These are phyloP conservation scores for Callitettix versicolor DNA, from an alignment of 1,140 invertebrate genomes.

Conservation along the genomic window DNA sequence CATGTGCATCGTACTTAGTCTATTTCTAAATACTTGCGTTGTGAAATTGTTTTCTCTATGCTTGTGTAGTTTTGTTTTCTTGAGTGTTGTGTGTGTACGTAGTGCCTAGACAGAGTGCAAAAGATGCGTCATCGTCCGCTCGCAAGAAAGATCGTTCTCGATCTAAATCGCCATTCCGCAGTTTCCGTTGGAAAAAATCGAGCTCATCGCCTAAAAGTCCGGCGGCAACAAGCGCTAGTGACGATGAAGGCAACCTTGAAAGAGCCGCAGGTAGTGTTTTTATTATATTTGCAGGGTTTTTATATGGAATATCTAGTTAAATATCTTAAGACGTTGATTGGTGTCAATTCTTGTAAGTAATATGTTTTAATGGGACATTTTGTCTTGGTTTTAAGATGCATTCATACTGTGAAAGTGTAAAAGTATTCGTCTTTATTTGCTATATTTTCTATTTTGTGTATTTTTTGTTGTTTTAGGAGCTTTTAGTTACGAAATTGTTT, in stretches of 20 bases:
- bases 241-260: constrained; percentile 58
- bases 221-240: constrained; percentile 52
- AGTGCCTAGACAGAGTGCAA: constrained; percentile 14
- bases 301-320: too few species aligned
- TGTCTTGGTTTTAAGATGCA: too few species aligned
- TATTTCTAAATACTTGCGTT: background rate
- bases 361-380: too few species aligned
- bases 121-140: constrained; percentile 7
- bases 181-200: constrained; percentile 77
- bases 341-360: too few species aligned
- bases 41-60: background rate
- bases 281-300: too few species aligned
- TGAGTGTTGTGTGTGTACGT: constrained; percentile 5
- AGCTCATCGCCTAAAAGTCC: constrained; percentile 32
- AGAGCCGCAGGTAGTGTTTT: constrained; percentile 32
- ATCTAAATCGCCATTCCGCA: constrained; percentile 83
- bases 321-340: too few species aligned
- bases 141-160: constrained; percentile 63
- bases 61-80: background rate
- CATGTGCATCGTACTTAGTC: too few species aligned
- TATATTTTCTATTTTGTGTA: too few species aligned
- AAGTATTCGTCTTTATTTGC: too few species aligned
- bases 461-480: too few species aligned
- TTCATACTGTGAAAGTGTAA: too few species aligned
- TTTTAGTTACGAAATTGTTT: too few species aligned